These are phyloP conservation scores for Chirona hameri DNA, from an alignment of 2,888 invertebrate species.

Conservation along the genomic window DNA sequence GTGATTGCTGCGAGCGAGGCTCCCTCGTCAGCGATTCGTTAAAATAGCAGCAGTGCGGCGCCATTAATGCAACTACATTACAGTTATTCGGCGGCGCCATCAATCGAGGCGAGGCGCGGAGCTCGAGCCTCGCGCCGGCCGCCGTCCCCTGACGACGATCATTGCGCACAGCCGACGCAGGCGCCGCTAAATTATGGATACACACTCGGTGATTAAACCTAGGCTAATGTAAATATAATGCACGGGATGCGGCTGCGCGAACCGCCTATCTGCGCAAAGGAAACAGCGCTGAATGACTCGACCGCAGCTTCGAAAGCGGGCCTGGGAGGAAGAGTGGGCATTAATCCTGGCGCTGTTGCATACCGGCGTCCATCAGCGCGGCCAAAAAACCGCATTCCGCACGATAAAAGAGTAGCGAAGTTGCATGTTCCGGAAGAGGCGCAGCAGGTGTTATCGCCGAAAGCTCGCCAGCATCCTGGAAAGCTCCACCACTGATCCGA, in stretches of 20 bases:
- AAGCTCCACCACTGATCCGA: too few species aligned
- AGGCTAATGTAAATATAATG: background rate
- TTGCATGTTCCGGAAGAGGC: too few species aligned
- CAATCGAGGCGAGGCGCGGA: background rate
- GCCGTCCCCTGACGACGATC: background rate
- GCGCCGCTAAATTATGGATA: background rate
- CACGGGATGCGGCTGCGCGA: background rate
- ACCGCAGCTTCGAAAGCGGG: too few species aligned
- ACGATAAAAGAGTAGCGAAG: too few species aligned
- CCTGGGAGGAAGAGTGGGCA: too few species aligned
- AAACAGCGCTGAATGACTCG: too few species aligned
- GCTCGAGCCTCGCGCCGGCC: background rate
- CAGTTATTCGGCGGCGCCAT: background rate
- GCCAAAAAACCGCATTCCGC: too few species aligned
- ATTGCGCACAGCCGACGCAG: background rate
- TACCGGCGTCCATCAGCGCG: too few species aligned
- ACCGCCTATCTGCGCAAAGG: background rate
- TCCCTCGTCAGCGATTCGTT: background rate
- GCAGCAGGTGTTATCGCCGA: too few species aligned
- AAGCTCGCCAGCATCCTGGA: too few species aligned
- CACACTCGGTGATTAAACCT: background rate
- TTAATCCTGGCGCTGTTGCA: too few species aligned
- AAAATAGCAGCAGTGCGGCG: background rate
- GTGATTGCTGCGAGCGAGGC: background rate
- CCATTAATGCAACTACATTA: background rate